Base-by-base conservation (phyloP, 2,888 invertebrate species). In the Chrysodeixis includens region DNA sequence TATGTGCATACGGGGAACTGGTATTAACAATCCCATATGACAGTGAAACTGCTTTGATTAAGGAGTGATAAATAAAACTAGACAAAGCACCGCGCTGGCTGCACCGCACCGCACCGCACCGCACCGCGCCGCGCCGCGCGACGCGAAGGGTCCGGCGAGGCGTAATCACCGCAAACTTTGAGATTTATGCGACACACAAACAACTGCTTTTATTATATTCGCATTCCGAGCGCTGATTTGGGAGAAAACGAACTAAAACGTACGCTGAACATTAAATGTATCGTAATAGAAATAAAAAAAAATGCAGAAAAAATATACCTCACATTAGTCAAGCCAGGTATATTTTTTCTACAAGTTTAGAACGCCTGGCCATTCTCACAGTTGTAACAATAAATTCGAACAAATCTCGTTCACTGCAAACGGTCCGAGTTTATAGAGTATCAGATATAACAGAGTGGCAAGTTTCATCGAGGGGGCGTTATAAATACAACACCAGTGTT, bases 371-470 rank as follows among this genome's bases (percentile, higher is more conserved):
- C 16, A 18, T 18, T 18, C 18, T 46, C 16, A 46, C 16, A 62
- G 32, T 59, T 16, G 10, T 12, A 59, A 52, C 40, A 53, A 69
- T 65, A 32, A 69, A 61, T 74, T 64, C 56, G 40, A 74, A 54
- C 49, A 26, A 56, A 59, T 57, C 32, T 54, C 46, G 71, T 30
- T 54, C 44, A 51, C 10, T 12, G 30, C 18, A 22, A 62, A 58
- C 49, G 12, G 35, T 46, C 10, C 51, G 61, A 74, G 55, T 61
- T 64, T 52, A 57, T 20, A 44, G 14, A 72, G 49, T 69, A 35
- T 73, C 74, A 56, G 40, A 56, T 53, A 16, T 59, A 53, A 65
- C 58, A 65, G 74, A 74, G 16, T 65, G 51, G 52, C 53, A 55
- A 59, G 30, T 69, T 62, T 65, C 53, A 56, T 62, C 52, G 64